Percentiles rank a stretch among this genome's conserved stretches.
Evolutionary conservation across 2,797 vertebrate species (phyloP).

Genomic region (Bucorvus abyssinicus): DNA sequence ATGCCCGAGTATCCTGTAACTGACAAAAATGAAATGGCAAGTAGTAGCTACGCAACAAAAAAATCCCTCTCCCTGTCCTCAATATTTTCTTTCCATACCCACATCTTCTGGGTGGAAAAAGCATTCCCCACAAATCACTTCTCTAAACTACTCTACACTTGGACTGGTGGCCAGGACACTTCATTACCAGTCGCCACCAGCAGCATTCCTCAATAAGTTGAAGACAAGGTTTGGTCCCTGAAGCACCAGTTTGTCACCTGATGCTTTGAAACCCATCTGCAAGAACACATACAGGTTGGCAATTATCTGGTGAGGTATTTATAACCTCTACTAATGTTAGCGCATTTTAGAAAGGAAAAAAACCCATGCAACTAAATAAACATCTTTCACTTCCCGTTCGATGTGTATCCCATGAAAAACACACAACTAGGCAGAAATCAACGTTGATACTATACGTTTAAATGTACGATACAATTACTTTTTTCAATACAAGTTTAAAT

Average conservation of each 20-base stretch:
- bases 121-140: neutral
- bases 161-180: neutral
- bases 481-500: neutral
- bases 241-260: neutral
- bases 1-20: fast-evolving
- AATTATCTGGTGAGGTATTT: neutral
- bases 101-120: neutral
- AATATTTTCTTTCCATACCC: neutral
- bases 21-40: neutral
- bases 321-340: neutral
- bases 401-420: neutral
- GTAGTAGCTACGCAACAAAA: neutral
- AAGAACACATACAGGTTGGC: neutral
- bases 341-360: neutral
- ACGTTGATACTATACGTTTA: neutral
- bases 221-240: neutral
- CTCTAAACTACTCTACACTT: neutral
- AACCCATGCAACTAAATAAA: neutral
- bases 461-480: neutral
- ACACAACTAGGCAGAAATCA: neutral
- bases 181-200: neutral
- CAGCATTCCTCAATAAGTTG: neutral
- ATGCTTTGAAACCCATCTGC: neutral
- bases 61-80: neutral
- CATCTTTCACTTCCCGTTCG: neutral